These are phyloP conservation scores for Phymanthus crucifer DNA, from an alignment of 92 coral and sea anemone species.

Conservation along the genomic window DNA sequence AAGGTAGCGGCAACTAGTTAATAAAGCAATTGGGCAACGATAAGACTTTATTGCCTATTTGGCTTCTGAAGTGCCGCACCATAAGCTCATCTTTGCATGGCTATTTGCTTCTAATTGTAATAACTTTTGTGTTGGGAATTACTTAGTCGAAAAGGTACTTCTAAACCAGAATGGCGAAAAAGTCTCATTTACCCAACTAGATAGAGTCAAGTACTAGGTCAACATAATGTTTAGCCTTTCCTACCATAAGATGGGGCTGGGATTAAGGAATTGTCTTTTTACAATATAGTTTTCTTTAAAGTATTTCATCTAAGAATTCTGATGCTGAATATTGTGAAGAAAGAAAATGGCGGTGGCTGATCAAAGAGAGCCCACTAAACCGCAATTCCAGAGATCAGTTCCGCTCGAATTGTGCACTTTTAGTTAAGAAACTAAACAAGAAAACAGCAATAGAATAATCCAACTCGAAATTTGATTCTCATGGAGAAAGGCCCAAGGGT, in stretches of 20 bases:
- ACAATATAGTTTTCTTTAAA: not conserved
- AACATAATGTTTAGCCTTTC: not conserved
- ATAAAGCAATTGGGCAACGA: constrained; percentile 43
- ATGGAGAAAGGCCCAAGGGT: not conserved
- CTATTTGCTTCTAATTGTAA: constrained; percentile 26
- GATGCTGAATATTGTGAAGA: not conserved
- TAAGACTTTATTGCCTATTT: constrained; percentile 41
- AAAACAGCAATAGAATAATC: not conserved
- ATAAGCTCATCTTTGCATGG: constrained; percentile 30
- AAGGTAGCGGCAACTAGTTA: constrained; percentile 40
- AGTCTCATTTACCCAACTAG: constrained; percentile 26
- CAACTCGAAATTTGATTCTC: not conserved
- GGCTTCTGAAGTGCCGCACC: constrained; percentile 50
- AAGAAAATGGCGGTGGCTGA: constrained; percentile 22
- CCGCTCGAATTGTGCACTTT: constrained; percentile 42
- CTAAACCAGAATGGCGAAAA: constrained; percentile 1
- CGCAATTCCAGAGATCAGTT: constrained; percentile 38
- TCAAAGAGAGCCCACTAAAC: constrained; percentile 43
- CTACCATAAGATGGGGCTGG: not conserved
- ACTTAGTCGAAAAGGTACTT: not conserved
- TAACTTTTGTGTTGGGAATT: constrained; percentile 4
- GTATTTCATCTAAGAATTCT: not conserved
- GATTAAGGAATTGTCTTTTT: not conserved
- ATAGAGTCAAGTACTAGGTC: constrained; percentile 28
- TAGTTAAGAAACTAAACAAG: constrained; percentile 33